These are phyloP conservation scores for Thelaira solivaga DNA, from an alignment of 2,888 invertebrate species.

Conservation along the genomic window DNA sequence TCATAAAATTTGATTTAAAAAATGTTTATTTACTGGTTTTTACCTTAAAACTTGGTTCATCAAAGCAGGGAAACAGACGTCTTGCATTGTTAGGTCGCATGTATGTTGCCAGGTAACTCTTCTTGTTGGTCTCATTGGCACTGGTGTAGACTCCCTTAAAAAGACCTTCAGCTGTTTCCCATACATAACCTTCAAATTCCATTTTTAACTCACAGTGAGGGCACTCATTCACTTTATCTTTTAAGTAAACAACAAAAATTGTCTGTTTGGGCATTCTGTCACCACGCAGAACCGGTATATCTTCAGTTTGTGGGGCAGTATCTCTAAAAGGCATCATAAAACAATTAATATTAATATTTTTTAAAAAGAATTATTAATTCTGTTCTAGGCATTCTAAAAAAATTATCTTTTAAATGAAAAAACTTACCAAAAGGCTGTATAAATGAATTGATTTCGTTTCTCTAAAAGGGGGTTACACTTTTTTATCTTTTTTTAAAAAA, in stretches of 20 bases:
- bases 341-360: background rate
- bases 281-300: slow-evolving; percentile 73
- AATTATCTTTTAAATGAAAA: background rate
- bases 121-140: slow-evolving; percentile 74
- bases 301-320: slow-evolving; percentile 58
- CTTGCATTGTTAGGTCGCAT: slow-evolving; percentile 85
- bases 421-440: too few species aligned
- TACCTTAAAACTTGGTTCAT: slow-evolving; percentile 87
- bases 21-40: slow-evolving; percentile 69
- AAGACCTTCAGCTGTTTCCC: slow-evolving; percentile 82
- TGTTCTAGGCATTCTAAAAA: too few species aligned
- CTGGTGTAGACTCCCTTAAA: slow-evolving; percentile 82
- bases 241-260: slow-evolving; percentile 80
- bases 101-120: slow-evolving; percentile 82
- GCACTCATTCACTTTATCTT: slow-evolving; percentile 79
- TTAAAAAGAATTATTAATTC: too few species aligned
- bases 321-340: slow-evolving; percentile 12
- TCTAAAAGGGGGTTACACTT: too few species aligned
- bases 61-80: slow-evolving; percentile 89
- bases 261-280: slow-evolving; percentile 81
- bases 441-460: too few species aligned
- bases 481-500: too few species aligned
- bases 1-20: background rate
- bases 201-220: slow-evolving; percentile 82
- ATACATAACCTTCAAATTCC: slow-evolving; percentile 82